Evolutionary conservation across 2,797 vertebrate species (phyloP).

Genomic region (Sebastolobus alascanus): DNA sequence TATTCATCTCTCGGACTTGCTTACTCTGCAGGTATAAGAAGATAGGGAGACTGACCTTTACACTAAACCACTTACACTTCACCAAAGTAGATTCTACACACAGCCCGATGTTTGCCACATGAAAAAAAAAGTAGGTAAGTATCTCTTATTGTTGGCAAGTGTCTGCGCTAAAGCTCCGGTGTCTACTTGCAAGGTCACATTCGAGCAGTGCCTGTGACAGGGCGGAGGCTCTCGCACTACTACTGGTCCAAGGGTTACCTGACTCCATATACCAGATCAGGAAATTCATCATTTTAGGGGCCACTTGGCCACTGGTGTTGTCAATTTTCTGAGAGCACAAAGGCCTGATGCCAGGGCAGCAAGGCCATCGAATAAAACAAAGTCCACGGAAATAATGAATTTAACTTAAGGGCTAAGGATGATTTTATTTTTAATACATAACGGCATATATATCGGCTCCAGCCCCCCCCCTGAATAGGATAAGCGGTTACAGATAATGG

Average conservation of each 20-base stretch:
- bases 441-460: no score
- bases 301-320: no score
- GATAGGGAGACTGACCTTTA: conserved; percentile 35
- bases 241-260: neutral
- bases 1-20: conserved; percentile 61
- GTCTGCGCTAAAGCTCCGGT: neutral
- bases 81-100: neutral
- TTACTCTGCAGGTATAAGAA: conserved; percentile 29
- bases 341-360: no score
- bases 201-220: neutral
- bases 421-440: no score
- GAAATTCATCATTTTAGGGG: no score
- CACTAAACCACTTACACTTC: conserved; percentile 11
- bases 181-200: conserved; percentile 15
- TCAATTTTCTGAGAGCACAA: no score
- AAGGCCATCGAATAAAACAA: no score
- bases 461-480: no score
- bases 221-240: neutral
- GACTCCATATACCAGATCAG: neutral
- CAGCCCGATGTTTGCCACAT: neutral
- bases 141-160: neutral
- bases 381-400: no score
- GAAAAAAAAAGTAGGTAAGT: neutral
- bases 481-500: no score
- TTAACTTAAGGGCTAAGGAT: no score